These are phyloP conservation scores for Corythoichthys haematopterus DNA, from an alignment of 2,113 vertebrate genomes.

Conservation along the genomic window DNA sequence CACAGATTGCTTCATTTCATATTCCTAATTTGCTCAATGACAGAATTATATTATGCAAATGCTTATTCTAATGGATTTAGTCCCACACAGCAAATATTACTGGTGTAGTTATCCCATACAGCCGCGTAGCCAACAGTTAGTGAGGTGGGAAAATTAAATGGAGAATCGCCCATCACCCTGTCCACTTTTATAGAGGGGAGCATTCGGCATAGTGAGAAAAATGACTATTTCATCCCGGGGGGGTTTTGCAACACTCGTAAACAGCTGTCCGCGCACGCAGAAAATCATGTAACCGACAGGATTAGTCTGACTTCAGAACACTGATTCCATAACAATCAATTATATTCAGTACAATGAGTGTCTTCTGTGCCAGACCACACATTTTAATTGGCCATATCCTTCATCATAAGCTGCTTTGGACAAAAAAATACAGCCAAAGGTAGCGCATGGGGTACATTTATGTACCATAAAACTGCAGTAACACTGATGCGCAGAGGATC, in stretches of 20 bases:
- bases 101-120: slow-evolving; percentile 50
- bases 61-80: slow-evolving; percentile 60
- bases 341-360: slow-evolving; percentile 15
- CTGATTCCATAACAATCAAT: slow-evolving; percentile 50
- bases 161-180: slow-evolving; percentile 56
- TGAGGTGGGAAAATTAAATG: slow-evolving; percentile 65
- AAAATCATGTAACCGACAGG: slow-evolving; percentile 38
- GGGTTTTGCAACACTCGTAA: slow-evolving; percentile 48
- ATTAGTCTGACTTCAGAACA: slow-evolving; percentile 34
- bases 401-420: slow-evolving; percentile 17
- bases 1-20: slow-evolving; percentile 65
- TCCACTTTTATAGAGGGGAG: slow-evolving; percentile 48
- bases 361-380: slow-evolving; percentile 15
- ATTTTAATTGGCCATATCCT: slow-evolving; percentile 28
- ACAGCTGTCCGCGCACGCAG: slow-evolving; percentile 46
- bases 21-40: slow-evolving; percentile 62
- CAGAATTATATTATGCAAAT: slow-evolving; percentile 63
- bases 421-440: slow-evolving; percentile 7
- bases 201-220: slow-evolving; percentile 44
- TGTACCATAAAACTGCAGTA: slow-evolving; percentile 19
- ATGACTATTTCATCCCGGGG: slow-evolving; percentile 47
- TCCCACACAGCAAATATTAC: slow-evolving; percentile 58
- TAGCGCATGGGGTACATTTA: slow-evolving; percentile 4
- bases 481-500: slow-evolving; percentile 20
- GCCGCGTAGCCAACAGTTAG: slow-evolving; percentile 66